Conservation (phyloP, 2,113 vertebrate species). For the Phalacrocorax brasilianus region DNA sequence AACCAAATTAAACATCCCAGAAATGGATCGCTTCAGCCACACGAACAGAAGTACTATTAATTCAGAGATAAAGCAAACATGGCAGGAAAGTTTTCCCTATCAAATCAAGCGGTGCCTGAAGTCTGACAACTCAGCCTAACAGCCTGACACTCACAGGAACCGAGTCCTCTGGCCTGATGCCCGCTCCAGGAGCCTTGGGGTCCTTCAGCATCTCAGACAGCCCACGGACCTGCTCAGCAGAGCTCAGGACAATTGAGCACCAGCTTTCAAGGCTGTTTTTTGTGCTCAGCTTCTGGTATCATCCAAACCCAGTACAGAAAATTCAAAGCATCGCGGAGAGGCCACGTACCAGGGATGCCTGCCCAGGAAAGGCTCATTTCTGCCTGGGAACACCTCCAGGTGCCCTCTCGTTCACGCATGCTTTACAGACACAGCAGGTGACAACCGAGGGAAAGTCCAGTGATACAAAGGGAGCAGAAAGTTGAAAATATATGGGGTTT, state of each 20-base stretch:
- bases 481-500: not conserved
- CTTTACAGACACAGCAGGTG: not conserved
- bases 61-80: conserved; percentile 20
- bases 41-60: not conserved
- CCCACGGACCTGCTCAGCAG: not conserved
- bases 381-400: not conserved
- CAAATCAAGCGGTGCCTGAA: not conserved
- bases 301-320: not conserved
- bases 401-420: rapidly evolving
- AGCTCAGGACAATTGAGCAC: not conserved
- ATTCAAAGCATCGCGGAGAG: not conserved
- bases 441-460: not conserved
- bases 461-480: not conserved
- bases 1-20: not conserved
- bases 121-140: not conserved
- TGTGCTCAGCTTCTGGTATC: not conserved
- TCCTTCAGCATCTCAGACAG: not conserved
- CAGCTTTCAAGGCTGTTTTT: not conserved
- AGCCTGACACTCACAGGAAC: not conserved
- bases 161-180: rapidly evolving
- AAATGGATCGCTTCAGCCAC: conserved; percentile 18
- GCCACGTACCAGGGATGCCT: rapidly evolving
- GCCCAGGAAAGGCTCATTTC: not conserved
- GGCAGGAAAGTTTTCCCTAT: not conserved
- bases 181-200: not conserved